phyloP scores from a whole-genome alignment of 2,797 vertebrate genomes.

The Sylvilagus floridanus region DNA sequence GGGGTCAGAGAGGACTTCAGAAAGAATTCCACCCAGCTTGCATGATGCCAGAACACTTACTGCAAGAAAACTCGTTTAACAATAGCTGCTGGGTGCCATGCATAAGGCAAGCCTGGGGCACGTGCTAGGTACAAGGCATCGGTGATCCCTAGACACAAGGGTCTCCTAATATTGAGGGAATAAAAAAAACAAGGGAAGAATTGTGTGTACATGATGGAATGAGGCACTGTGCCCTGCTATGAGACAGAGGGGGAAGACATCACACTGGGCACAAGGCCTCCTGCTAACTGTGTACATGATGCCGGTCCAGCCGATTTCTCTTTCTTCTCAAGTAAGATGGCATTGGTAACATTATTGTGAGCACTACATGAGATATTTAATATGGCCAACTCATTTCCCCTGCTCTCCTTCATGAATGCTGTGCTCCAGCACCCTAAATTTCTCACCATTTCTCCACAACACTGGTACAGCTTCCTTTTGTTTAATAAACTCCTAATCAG shows the following conservation, averaged over 20 bases:
- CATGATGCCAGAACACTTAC: background rate
- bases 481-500: background rate
- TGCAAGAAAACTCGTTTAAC: constrained; percentile 20
- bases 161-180: background rate
- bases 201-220: background rate
- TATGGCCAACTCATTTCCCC: background rate
- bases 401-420: background rate
- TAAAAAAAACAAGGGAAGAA: background rate
- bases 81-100: background rate
- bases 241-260: background rate
- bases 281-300: background rate
- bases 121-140: background rate
- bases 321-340: background rate
- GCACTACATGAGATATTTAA: background rate
- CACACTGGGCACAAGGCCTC: background rate
- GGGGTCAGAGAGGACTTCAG: constrained; percentile 51
- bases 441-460: background rate
- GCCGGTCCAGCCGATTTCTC: background rate
- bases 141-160: background rate
- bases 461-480: fast-evolving
- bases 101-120: background rate
- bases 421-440: background rate
- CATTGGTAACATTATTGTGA: background rate
- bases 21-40: background rate
- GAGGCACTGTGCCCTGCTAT: background rate